Evolutionary conservation across 2,113 vertebrate genomes (phyloP).

Genomic region (Grus americana): DNA sequence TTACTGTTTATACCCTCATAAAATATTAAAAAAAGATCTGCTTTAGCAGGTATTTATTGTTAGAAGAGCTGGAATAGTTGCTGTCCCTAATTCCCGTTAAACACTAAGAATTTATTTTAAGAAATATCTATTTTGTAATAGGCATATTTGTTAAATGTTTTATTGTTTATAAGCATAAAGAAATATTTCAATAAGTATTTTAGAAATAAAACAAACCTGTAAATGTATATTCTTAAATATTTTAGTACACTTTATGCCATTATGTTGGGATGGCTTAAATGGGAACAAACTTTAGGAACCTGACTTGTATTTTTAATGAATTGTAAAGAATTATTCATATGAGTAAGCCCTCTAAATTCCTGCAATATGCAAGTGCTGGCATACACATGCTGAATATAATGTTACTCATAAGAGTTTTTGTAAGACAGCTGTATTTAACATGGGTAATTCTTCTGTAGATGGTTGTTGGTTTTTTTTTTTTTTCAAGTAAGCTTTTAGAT

Average conservation of each 20-base stretch:
- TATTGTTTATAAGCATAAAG: not conserved
- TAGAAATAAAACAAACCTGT: not conserved
- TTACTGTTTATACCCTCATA: not conserved
- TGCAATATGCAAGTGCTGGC: slow-evolving; percentile 13
- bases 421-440: not conserved
- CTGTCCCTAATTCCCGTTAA: not conserved
- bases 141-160: not conserved
- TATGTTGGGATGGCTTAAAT: not conserved
- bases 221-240: not conserved
- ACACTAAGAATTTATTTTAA: not conserved
- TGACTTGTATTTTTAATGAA: slow-evolving; percentile 15
- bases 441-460: not conserved
- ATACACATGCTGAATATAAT: not conserved
- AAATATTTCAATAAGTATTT: not conserved
- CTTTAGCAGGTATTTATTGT: not conserved
- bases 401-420: not conserved
- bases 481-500: not conserved
- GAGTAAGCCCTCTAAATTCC: slow-evolving; percentile 14
- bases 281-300: not conserved
- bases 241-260: not conserved
- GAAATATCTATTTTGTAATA: not conserved
- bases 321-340: not conserved
- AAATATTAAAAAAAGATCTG: not conserved
- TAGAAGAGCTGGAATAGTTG: not conserved
- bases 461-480: not conserved